Evolutionary conservation across 2,113 vertebrate genomes (phyloP).

Genomic region (Ia io): DNA sequence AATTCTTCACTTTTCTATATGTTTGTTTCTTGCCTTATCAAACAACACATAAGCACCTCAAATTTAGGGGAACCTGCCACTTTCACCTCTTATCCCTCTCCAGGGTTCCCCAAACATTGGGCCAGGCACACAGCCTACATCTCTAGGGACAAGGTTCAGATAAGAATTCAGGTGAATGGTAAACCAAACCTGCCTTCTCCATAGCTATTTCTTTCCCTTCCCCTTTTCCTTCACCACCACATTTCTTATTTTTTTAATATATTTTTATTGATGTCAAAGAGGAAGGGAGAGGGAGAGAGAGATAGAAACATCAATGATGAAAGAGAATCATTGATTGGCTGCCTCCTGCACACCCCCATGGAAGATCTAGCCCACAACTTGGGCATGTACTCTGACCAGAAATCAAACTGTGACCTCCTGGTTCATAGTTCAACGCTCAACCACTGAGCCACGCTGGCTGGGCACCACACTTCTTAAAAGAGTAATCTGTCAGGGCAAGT

Average conservation of each 20-base stretch:
- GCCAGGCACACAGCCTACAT: not conserved
- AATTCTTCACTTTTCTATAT: not conserved
- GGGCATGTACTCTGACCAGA: too few species aligned
- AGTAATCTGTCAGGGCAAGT: not conserved
- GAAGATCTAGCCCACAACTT: too few species aligned
- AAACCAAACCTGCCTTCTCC: not conserved
- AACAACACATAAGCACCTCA: not conserved
- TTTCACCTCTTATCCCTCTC: not conserved
- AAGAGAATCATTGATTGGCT: too few species aligned
- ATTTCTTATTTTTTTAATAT: too few species aligned
- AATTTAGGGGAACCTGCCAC: not conserved
- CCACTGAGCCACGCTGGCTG: too few species aligned
- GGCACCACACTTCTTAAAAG: not conserved
- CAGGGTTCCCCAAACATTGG: not conserved
- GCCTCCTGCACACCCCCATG: too few species aligned
- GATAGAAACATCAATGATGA: too few species aligned
- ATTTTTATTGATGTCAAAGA: too few species aligned
- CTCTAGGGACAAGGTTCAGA: not conserved
- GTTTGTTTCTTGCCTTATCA: conserved; percentile 5
- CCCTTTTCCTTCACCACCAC: conserved; percentile 1
- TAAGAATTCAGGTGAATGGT: not conserved
- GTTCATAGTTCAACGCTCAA: too few species aligned
- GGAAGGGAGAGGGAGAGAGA: too few species aligned
- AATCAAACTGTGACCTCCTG: too few species aligned
- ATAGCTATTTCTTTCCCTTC: not conserved